These are phyloP conservation scores for Ctenoplectra terminalis DNA, from an alignment of 1,140 invertebrate species.

Conservation along the genomic window DNA sequence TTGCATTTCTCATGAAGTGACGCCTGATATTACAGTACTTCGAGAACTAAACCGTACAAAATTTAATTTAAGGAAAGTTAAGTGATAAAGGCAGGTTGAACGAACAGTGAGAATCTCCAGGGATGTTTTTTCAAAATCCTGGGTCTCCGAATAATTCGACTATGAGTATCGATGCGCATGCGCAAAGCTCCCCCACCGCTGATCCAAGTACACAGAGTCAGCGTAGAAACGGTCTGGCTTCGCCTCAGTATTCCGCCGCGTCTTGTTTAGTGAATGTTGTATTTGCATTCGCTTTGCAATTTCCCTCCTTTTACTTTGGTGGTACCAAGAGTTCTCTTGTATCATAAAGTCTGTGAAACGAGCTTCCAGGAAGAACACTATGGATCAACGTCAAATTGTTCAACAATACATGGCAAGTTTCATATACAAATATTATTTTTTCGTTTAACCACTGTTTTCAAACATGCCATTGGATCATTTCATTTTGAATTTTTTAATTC, in stretches of 20 bases:
- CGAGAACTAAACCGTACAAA: background rate
- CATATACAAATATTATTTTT: too few species aligned
- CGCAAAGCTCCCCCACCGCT: background rate
- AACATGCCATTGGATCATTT: background rate
- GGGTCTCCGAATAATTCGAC: background rate
- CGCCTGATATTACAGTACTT: too few species aligned
- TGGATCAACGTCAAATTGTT: background rate
- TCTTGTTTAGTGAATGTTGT: slow-evolving; percentile 31
- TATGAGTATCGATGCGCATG: background rate
- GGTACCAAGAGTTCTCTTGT: background rate
- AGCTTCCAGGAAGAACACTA: background rate
- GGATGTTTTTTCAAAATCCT: slow-evolving; percentile 30
- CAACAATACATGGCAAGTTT: slow-evolving; percentile 28
- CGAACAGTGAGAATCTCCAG: background rate
- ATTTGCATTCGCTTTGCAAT: background rate
- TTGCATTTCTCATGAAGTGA: background rate
- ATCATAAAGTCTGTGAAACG: background rate
- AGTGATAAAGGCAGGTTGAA: background rate
- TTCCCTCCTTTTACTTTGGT: slow-evolving; percentile 6
- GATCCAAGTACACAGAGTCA: background rate
- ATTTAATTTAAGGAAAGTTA: slow-evolving; percentile 9
- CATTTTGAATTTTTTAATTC: too few species aligned
- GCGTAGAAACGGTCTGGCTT: slow-evolving; percentile 48
- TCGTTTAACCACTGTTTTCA: background rate
- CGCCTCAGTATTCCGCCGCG: slow-evolving; percentile 62